phyloP scores from a whole-genome alignment of 2,113 vertebrate genomes.

The Siniperca chuatsi region DNA sequence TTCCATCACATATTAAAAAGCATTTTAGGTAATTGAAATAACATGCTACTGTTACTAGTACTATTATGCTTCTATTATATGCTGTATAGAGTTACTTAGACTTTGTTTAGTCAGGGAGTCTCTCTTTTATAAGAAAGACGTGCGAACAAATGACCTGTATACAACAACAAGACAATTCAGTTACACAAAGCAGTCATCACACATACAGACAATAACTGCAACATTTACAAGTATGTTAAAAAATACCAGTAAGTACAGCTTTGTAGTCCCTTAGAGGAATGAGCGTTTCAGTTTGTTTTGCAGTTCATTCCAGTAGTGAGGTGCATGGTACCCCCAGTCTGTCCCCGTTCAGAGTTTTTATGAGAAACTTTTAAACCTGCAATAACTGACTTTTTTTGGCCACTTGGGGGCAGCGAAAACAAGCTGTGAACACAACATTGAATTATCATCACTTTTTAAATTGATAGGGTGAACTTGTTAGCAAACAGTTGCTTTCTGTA shows the following conservation, averaged over 20 bases:
- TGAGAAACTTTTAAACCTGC: too few relatives aligned
- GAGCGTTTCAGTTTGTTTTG: background rate
- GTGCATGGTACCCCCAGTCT: too few relatives aligned
- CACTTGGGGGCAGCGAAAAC: background rate
- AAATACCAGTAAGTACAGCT: background rate
- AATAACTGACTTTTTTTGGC: background rate
- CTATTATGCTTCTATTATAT: background rate
- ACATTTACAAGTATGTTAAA: background rate
- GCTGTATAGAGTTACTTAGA: background rate
- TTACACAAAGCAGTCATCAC: background rate
- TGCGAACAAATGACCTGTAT: background rate
- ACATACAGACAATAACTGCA: background rate
- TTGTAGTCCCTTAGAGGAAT: background rate
- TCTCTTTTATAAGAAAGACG: background rate
- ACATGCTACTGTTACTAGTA: background rate
- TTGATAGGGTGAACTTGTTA: too few relatives aligned
- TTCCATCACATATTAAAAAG: background rate
- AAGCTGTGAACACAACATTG: background rate
- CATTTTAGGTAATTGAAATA: background rate
- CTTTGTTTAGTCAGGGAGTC: background rate
- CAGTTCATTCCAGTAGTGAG: background rate
- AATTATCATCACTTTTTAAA: background rate
- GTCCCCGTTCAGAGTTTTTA: too few relatives aligned
- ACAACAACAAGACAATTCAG: background rate
- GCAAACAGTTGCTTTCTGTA: too few relatives aligned